Conservation (phyloP, 35 echinoderm and acorn worm genomes). For the Apostichopus californicus region DNA sequence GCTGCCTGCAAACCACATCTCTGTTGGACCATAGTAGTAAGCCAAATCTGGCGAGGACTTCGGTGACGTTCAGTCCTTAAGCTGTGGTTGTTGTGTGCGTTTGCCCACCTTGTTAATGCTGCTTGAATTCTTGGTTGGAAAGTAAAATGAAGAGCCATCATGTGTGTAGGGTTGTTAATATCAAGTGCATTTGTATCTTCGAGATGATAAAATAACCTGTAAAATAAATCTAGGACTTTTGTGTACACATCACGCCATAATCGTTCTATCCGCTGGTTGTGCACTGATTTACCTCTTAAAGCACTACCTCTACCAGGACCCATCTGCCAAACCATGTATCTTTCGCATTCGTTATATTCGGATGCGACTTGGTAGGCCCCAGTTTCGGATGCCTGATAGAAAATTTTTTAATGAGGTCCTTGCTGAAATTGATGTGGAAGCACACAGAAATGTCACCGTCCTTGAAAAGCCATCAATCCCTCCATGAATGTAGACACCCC, state of each 20-base stretch:
- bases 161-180: slow-evolving; percentile 2
- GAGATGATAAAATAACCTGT: slow-evolving; percentile 3
- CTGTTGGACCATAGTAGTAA: slow-evolving; percentile 4
- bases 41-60: slow-evolving; percentile 10
- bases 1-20: background rate
- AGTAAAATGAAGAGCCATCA: slow-evolving; percentile 30
- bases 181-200: slow-evolving; percentile 21
- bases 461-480: slow-evolving; percentile 34
- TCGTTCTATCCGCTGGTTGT: slow-evolving; percentile 56
- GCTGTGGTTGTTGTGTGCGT: slow-evolving; percentile 34
- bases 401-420: background rate
- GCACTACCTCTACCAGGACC: slow-evolving; percentile 45
- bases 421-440: background rate
- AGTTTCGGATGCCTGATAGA: background rate
- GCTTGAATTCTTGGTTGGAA: slow-evolving; percentile 23
- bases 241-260: slow-evolving; percentile 45
- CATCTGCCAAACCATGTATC: slow-evolving; percentile 48
- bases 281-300: slow-evolving; percentile 13
- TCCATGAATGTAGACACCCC: slow-evolving; percentile 37
- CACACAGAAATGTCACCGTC: slow-evolving; percentile 16
- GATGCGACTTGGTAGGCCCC: slow-evolving; percentile 47
- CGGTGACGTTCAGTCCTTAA: slow-evolving; percentile 26
- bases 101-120: background rate
- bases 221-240: slow-evolving; percentile 18
- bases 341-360: slow-evolving; percentile 45